Base-by-base conservation (phyloP, 1,140 invertebrate genomes). In the Triops longicaudatus region DNA sequence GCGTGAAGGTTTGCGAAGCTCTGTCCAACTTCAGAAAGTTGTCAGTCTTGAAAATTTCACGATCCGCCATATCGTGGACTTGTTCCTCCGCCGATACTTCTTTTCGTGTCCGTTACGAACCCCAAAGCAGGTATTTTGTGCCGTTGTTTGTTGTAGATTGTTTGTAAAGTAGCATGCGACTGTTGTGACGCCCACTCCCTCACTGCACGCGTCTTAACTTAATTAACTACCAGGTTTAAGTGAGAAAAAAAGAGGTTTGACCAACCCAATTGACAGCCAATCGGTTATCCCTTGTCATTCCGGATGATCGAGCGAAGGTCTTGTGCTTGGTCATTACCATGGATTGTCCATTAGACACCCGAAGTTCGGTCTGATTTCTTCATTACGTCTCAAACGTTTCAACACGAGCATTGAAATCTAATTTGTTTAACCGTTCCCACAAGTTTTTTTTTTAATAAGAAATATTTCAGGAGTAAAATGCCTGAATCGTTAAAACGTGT, bases 261-360 rank as follows among this genome's bases (percentile, higher is more conserved):
- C 50, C 50, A 63, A 63, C 50, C 50, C 50, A n/a, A 63, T 12
- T 12, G 50, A 63, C 50, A 63, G 50, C 50, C 50, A n/a, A 63
- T 63, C 50, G 17, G 50, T 63, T 63, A 63, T 63, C 50, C 50
- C 50, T 63, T 63, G 50, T 63, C 50, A 63, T 14, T 63, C 6
- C 10, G 50, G 17, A 63, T 63, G 50, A 63, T 63, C 50, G 50
- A 63, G 22, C 14, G 50, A 63, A 63, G 50, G 50, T n/a, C 50
- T 63, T 63, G 17, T 63, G 50, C 50, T 63, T 63, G 50, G 50
- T 63, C 50, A 63, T 63, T 63, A 63, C 50, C 50, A 63, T 63
- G 50, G 50, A 63, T 63, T 63, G 50, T 63, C 50, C 50, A 63
- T 63, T 63, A 63, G 17, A 63, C n/a, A 1, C 50, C 50, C 14